Evolutionary conservation across 2,888 invertebrate genomes (phyloP).

Genomic region (Eurytoma californica): DNA sequence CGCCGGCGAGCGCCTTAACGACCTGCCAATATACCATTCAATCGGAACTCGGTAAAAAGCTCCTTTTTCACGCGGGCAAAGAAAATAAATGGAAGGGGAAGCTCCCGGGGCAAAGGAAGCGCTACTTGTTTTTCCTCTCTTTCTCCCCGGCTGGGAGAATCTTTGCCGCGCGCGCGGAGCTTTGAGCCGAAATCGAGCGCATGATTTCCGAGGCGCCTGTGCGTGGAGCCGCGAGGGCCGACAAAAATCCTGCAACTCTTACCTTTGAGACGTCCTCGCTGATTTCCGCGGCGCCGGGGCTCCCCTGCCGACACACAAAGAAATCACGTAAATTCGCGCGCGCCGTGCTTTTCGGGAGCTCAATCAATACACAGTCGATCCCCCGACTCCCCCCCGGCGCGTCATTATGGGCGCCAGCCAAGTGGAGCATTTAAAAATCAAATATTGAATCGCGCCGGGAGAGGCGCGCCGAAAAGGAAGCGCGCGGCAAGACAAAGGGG

Average conservation of each 20-base stretch:
- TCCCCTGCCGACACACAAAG: slow-evolving; percentile 23
- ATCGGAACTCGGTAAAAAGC: neutral
- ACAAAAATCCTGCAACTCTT: slow-evolving; percentile 32
- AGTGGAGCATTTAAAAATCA: neutral
- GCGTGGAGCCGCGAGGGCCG: neutral
- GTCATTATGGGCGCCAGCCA: neutral
- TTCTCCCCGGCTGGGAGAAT: neutral
- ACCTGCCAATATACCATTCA: slow-evolving; percentile 14
- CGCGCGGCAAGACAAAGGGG: slow-evolving; percentile 38
- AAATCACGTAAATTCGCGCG: slow-evolving; percentile 28
- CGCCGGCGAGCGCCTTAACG: slow-evolving; percentile 6
- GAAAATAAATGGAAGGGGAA: neutral
- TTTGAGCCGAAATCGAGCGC: slow-evolving; percentile 47
- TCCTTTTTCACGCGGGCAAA: no score
- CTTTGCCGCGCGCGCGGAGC: neutral
- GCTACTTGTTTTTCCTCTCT: neutral
- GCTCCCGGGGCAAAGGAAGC: neutral
- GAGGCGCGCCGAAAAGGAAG: neutral
- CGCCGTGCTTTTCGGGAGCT: slow-evolving; percentile 14
- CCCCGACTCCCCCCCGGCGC: neutral
- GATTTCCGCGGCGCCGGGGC: slow-evolving; percentile 29
- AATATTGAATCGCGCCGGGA: neutral
- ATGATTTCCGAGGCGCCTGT: slow-evolving; percentile 20
- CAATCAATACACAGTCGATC: slow-evolving; percentile 17
- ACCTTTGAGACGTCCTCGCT: slow-evolving; percentile 48